phyloP scores from a whole-genome alignment of 2,797 vertebrate genomes.

The Heterohyrax brucei region DNA sequence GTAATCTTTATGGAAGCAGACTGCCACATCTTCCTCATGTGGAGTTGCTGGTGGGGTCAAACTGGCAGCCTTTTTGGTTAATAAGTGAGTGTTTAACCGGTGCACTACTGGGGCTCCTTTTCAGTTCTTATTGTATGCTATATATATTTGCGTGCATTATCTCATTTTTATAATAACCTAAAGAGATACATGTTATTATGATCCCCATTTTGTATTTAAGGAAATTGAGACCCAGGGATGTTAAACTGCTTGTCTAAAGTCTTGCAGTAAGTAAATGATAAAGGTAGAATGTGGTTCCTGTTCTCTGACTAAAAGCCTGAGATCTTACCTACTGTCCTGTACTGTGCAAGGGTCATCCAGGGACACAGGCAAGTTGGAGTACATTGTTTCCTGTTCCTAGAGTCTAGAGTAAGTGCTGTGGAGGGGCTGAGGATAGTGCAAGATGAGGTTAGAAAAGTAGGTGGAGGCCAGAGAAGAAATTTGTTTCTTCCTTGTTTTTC shows the following conservation, averaged over 20 bases:
- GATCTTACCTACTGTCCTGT: neutral
- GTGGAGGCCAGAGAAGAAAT: slow-evolving; percentile 2
- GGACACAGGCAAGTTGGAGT: neutral
- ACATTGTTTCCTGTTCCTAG: neutral
- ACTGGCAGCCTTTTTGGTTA: too few relatives aligned
- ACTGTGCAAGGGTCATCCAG: neutral
- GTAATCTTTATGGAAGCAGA: too few relatives aligned
- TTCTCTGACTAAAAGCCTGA: slow-evolving; percentile 13
- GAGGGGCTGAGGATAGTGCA: neutral
- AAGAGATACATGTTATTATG: neutral
- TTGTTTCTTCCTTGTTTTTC: slow-evolving; percentile 31
- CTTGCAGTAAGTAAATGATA: neutral
- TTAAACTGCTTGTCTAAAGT: slow-evolving; percentile 47
- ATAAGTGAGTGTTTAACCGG: too few relatives aligned
- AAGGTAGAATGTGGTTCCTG: slow-evolving; percentile 32
- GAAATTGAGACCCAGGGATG: neutral
- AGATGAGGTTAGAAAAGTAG: slow-evolving; percentile 7
- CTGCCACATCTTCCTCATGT: too few relatives aligned
- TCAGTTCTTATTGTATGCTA: neutral
- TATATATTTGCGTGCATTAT: neutral
- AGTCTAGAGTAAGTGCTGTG: neutral
- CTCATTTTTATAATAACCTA: slow-evolving; percentile 26
- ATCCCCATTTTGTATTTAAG: slow-evolving; percentile 30
- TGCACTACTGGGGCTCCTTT: too few relatives aligned
- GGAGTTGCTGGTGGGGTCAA: too few relatives aligned